A percentile compares a stretch with the other conserved stretches of the same genome.
phyloP scores from a whole-genome alignment of 2,113 vertebrate genomes.

The Catharus bicknelli region DNA sequence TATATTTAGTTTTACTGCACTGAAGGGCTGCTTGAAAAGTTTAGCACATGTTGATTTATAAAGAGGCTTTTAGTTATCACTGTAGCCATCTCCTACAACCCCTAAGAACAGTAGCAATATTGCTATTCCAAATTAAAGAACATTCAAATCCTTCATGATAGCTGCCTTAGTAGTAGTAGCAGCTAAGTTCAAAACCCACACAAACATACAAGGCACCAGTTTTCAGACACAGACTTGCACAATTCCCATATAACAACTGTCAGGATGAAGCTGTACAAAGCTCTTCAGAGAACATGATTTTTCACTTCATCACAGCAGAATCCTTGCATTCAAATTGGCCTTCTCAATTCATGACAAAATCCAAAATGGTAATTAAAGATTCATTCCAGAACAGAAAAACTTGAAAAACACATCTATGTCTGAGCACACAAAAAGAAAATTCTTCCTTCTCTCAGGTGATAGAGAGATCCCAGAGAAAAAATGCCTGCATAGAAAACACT shows the following conservation, averaged over 20 bases:
- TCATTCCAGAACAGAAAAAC: neutral
- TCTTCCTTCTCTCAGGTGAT: neutral
- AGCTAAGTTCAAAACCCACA: neutral
- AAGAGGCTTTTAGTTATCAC: neutral
- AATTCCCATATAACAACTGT: neutral
- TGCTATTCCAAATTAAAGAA: neutral
- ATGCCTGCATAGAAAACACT: neutral
- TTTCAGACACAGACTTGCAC: neutral
- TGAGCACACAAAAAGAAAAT: neutral
- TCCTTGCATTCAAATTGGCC: neutral
- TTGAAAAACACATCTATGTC: neutral
- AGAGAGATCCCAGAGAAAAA: neutral
- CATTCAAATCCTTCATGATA: neutral
- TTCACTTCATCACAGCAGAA: neutral
- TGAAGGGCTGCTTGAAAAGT: neutral
- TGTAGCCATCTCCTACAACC: neutral
- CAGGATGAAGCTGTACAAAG: neutral
- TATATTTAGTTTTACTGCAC: neutral
- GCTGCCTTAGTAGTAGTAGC: neutral
- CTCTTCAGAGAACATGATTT: neutral
- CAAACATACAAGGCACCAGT: neutral
- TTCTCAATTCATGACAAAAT: neutral
- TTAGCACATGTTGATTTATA: neutral
- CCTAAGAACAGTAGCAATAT: neutral
- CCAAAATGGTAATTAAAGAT: slow-evolving; percentile 3